A percentile compares a stretch with the other conserved stretches of the same genome.
Conservation (phyloP, 2,888 invertebrate genomes). For the Bellardia bayeri region DNA sequence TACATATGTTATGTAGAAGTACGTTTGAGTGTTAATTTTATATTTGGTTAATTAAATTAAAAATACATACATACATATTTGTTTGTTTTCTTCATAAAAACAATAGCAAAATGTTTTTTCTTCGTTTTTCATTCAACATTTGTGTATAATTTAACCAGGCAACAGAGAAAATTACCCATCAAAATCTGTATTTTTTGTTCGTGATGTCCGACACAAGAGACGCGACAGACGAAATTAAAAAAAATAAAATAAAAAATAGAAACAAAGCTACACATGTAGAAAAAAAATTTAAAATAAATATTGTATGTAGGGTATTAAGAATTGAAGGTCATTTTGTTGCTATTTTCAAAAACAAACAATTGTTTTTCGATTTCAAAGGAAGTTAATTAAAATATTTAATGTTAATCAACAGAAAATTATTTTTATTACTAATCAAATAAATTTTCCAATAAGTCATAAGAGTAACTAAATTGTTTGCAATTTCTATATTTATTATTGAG, state of each 20-base stretch:
- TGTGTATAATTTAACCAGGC: conserved; percentile 18
- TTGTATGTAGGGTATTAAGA: conserved; percentile 29
- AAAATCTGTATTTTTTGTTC: background rate
- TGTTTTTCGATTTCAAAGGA: background rate
- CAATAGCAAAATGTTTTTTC: background rate
- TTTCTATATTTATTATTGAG: too few species aligned
- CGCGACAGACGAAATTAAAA: background rate
- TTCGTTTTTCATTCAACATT: background rate
- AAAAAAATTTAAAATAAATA: background rate
- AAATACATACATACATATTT: background rate
- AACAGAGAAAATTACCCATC: conserved; percentile 16
- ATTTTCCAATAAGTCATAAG: too few species aligned
- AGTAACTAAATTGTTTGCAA: too few species aligned
- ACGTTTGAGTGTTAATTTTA: background rate
- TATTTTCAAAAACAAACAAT: background rate
- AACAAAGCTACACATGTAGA: background rate
- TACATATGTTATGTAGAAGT: background rate
- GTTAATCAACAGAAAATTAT: background rate
- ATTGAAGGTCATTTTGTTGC: conserved; percentile 45
- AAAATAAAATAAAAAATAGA: conserved; percentile 1
- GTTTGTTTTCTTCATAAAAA: background rate
- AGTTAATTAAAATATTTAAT: conserved; percentile 8
- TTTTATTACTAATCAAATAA: too few species aligned
- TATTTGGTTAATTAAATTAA: conserved; percentile 1
- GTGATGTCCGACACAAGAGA: background rate